A percentile compares a stretch with the other conserved stretches of the same genome.
These are phyloP conservation scores for Brachionus rotundiformis DNA, from an alignment of 1,140 invertebrate species.

Conservation along the genomic window DNA sequence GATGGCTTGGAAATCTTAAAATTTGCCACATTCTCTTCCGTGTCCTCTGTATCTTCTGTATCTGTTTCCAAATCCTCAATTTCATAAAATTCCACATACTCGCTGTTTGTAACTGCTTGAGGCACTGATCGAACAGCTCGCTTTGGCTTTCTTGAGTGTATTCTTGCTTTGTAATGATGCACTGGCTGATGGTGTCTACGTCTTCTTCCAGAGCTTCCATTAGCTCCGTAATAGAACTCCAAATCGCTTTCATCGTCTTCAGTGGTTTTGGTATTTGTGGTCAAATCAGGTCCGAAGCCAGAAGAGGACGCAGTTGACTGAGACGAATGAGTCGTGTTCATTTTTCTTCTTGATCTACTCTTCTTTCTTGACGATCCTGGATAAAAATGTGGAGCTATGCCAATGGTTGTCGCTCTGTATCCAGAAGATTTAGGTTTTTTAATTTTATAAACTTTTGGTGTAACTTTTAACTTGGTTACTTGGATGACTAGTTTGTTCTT, in stretches of 20 bases:
- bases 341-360: not conserved
- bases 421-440: not conserved
- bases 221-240: conserved; percentile 23
- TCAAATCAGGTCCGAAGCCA: conserved; percentile 24
- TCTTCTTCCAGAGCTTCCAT: not conserved
- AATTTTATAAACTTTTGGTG: not conserved
- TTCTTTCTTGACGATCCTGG: not conserved
- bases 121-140: not conserved
- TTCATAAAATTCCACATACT: conserved; percentile 33
- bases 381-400: conserved; percentile 18
- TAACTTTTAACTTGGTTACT: conserved; percentile 24
- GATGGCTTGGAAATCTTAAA: conserved; percentile 20
- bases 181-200: not conserved
- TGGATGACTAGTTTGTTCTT: conserved; percentile 25
- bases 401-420: conserved; percentile 21
- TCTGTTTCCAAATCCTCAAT: conserved; percentile 19
- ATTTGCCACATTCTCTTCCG: conserved; percentile 13
- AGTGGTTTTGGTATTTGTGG: conserved; percentile 32
- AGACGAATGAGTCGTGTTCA: conserved; percentile 24
- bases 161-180: conserved; percentile 12
- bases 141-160: not conserved
- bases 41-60: conserved; percentile 49
- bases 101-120: not conserved
- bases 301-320: conserved; percentile 32
- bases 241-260: conserved; percentile 37